phyloP scores from a whole-genome alignment of 2,797 vertebrate genomes.

The Merluccius polli region DNA sequence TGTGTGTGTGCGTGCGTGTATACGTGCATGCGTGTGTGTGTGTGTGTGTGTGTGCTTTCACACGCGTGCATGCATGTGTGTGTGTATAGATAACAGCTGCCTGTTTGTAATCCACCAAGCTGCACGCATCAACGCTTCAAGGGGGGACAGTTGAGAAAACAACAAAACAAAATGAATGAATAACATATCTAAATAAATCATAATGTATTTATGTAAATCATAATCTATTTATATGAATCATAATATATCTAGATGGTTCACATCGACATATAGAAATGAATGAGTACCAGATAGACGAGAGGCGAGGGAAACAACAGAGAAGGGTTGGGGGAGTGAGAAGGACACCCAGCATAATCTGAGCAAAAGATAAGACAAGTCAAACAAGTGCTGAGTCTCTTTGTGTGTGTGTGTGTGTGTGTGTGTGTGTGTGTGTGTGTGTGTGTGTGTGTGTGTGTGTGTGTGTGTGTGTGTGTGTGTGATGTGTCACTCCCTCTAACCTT shows the following conservation, averaged over 20 bases:
- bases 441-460: slow-evolving; percentile 1
- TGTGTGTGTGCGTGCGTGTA: not conserved
- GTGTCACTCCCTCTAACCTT: not conserved
- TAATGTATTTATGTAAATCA: not conserved
- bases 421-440: slow-evolving; percentile 7
- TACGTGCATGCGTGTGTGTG: slow-evolving; percentile 9
- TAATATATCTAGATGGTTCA: not conserved
- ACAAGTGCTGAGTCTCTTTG: not conserved
- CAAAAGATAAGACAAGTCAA: not conserved
- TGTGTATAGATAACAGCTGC: not conserved
- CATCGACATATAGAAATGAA: not conserved
- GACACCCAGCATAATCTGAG: not conserved
- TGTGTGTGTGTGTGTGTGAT: slow-evolving; percentile 2
- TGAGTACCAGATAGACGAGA: not conserved
- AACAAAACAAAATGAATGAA: not conserved
- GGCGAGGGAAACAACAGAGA: no score
- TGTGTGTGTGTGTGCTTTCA: not conserved
- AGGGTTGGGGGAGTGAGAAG: not conserved
- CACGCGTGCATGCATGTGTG: not conserved
- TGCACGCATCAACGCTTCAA: not conserved
- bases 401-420: slow-evolving; percentile 4
- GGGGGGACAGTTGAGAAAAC: not conserved
- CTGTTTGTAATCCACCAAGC: not conserved
- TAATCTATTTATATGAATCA: not conserved
- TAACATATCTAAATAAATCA: not conserved